Percentiles rank a stretch among this genome's conserved stretches.
Conservation (phyloP, 2,797 vertebrate species). For the Pseudotriccus pelzelni region DNA sequence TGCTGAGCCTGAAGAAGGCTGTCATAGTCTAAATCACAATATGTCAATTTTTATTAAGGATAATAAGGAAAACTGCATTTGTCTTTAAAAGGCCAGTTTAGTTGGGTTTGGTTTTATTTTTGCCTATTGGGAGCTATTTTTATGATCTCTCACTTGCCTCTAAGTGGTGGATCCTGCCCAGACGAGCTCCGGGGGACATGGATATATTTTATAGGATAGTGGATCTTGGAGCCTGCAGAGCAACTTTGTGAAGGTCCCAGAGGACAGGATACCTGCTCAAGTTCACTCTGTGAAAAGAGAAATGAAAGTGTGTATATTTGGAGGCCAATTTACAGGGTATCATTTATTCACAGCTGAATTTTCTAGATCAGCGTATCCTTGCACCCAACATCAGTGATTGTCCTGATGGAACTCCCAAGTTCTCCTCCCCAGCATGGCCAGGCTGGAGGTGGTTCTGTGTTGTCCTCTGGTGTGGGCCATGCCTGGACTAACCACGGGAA, state of each 20-base stretch:
- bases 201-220: no score
- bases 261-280: not conserved
- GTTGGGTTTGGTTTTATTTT: not conserved
- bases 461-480: not conserved
- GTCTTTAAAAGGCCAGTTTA: not conserved
- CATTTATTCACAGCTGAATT: not conserved
- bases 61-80: not conserved
- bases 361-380: accelerated
- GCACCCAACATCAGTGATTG: accelerated
- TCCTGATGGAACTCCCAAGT: accelerated
- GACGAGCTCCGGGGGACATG: not conserved
- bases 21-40: not conserved
- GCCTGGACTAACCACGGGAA: not conserved
- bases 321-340: not conserved
- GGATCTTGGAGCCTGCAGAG: not conserved
- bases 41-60: not conserved
- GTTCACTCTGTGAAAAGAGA: accelerated
- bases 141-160: not conserved
- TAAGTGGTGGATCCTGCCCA: not conserved
- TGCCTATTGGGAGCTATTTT: not conserved
- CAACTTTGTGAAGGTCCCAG: not conserved
- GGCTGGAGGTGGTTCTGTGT: not conserved
- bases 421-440: accelerated
- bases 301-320: accelerated
- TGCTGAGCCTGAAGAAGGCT: not conserved